These are phyloP conservation scores for Conchocele bisecta DNA, from an alignment of 2,888 invertebrate species.

Conservation along the genomic window DNA sequence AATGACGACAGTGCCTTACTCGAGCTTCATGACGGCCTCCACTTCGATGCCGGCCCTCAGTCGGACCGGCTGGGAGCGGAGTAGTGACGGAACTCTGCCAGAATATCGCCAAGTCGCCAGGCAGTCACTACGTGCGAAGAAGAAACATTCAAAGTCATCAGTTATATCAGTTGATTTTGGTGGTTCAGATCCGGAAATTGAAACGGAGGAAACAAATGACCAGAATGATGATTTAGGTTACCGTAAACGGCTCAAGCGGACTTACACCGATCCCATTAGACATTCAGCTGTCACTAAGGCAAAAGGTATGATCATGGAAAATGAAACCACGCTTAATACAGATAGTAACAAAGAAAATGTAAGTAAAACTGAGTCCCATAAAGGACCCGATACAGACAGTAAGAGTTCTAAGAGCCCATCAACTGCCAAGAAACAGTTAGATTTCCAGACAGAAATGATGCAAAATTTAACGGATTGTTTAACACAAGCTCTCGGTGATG, in stretches of 20 bases:
- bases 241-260: slow-evolving; percentile 41
- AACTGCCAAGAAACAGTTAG: slow-evolving; percentile 45
- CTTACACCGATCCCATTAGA: slow-evolving; percentile 54
- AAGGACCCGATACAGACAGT: not conserved
- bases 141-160: slow-evolving; percentile 49
- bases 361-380: not conserved
- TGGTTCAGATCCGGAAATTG: slow-evolving; percentile 58
- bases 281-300: slow-evolving; percentile 14
- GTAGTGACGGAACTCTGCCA: slow-evolving; percentile 79
- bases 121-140: slow-evolving; percentile 55
- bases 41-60: slow-evolving; percentile 74
- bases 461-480: slow-evolving; percentile 65
- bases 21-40: slow-evolving; percentile 45
- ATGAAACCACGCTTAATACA: not conserved
- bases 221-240: slow-evolving; percentile 10
- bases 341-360: slow-evolving; percentile 4
- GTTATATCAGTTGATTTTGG: slow-evolving; percentile 59
- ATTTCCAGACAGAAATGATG: slow-evolving; percentile 54
- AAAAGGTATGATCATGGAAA: not conserved
- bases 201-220: slow-evolving; percentile 19
- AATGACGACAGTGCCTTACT: slow-evolving; percentile 24
- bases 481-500: slow-evolving; percentile 68
- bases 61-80: slow-evolving; percentile 70
- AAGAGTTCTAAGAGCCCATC: not conserved
- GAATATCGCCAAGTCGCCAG: slow-evolving; percentile 70